Percentiles rank a stretch among this genome's conserved stretches.
Conservation (phyloP, 1,140 invertebrate species). For the Monomorium pharaonis region DNA sequence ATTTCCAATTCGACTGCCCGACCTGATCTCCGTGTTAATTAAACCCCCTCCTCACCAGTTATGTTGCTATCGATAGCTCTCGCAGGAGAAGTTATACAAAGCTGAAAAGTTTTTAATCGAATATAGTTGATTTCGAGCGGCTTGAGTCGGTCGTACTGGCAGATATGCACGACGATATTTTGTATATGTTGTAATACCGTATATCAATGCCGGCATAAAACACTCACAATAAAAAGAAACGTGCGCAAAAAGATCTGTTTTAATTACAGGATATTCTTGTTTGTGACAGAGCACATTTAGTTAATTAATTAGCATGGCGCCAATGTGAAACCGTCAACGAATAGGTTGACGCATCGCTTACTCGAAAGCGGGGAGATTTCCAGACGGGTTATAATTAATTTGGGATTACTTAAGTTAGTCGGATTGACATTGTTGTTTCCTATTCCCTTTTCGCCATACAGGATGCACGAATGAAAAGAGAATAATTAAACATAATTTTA, state of each 20-base stretch:
- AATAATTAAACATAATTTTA: not conserved
- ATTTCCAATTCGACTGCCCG: slow-evolving; percentile 64
- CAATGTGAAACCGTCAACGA: not conserved
- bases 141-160: not conserved
- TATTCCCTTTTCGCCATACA: slow-evolving; percentile 24
- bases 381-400: not conserved
- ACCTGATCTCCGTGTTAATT: slow-evolving; percentile 66
- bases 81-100: slow-evolving; percentile 12
- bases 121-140: slow-evolving; percentile 18
- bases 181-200: not conserved
- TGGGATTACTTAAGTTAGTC: not conserved
- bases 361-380: not conserved
- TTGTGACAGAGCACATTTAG: not conserved
- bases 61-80: slow-evolving; percentile 21
- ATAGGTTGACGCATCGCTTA: not conserved
- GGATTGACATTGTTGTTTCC: slow-evolving; percentile 20
- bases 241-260: not conserved
- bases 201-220: not conserved
- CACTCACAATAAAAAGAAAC: not conserved
- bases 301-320: not conserved
- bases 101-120: slow-evolving; percentile 42
- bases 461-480: slow-evolving; percentile 5
- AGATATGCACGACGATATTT: not conserved
- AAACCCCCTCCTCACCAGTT: slow-evolving; percentile 38
- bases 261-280: not conserved